A percentile compares a stretch with the other conserved stretches of the same genome.
Conservation (phyloP, 2,797 vertebrate species). For the Erpetoichthys calabaricus region DNA sequence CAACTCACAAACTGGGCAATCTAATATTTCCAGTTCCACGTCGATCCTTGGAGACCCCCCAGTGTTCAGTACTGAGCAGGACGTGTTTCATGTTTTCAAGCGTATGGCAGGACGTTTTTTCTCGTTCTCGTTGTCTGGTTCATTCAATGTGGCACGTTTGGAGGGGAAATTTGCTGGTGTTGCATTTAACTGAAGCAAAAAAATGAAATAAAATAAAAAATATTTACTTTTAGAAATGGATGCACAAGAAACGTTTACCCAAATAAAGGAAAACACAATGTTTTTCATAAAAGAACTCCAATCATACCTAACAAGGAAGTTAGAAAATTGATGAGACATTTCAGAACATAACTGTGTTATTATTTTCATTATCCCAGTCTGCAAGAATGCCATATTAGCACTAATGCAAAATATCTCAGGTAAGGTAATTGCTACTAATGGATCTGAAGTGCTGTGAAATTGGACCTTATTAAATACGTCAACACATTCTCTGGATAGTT, state of each 20-base stretch:
- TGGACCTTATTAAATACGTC: slow-evolving; percentile 54
- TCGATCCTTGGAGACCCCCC: too few relatives aligned
- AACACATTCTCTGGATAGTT: slow-evolving; percentile 50
- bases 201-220: background rate
- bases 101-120: too few relatives aligned
- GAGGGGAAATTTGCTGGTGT: too few relatives aligned
- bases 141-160: too few relatives aligned
- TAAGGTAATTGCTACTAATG: slow-evolving; percentile 72
- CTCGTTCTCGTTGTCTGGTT: too few relatives aligned
- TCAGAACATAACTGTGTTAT: slow-evolving; percentile 32
- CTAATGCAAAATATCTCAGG: slow-evolving; percentile 71
- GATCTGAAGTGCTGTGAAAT: slow-evolving; percentile 68
- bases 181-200: background rate
- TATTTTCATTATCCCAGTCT: slow-evolving; percentile 72
- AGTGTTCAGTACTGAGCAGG: too few relatives aligned
- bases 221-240: background rate
- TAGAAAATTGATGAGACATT: slow-evolving; percentile 15
- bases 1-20: too few relatives aligned
- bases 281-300: slow-evolving; percentile 2
- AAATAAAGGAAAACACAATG: background rate
- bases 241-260: too few relatives aligned
- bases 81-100: too few relatives aligned
- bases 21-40: too few relatives aligned
- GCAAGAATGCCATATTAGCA: slow-evolving; percentile 71
- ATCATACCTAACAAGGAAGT: slow-evolving; percentile 19